These are phyloP conservation scores for Eudasyphora cyanicolor DNA, from an alignment of 2,888 invertebrate genomes.

Conservation along the genomic window DNA sequence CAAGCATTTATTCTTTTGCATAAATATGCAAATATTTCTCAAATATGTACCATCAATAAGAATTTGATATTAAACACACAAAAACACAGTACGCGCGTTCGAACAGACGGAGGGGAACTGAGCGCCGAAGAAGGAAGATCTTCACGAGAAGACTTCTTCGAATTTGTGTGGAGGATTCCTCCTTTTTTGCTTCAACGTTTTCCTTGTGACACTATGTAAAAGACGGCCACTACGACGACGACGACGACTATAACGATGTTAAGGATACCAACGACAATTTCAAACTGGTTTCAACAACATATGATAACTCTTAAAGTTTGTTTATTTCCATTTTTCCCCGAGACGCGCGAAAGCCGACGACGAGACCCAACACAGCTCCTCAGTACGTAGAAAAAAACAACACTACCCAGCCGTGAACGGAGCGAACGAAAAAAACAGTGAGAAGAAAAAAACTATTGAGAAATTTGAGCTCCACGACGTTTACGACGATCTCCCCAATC, in stretches of 20 bases:
- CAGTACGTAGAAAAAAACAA: background rate
- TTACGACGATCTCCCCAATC: constrained; percentile 29
- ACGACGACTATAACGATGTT: constrained; percentile 12
- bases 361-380: background rate
- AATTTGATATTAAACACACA: no score
- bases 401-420: background rate
- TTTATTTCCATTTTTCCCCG: constrained; percentile 11
- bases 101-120: background rate
- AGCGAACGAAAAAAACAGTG: background rate
- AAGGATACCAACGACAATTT: constrained; percentile 32
- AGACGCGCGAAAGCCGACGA: constrained; percentile 31
- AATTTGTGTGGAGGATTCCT: background rate
- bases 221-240: background rate
- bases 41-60: background rate
- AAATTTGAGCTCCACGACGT: constrained; percentile 17
- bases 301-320: constrained; percentile 25
- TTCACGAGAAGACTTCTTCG: background rate
- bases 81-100: background rate
- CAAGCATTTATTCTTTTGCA: background rate
- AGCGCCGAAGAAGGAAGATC: background rate
- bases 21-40: constrained; percentile 21
- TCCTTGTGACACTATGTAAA: no score
- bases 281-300: constrained; percentile 46
- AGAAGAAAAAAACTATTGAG: constrained; percentile 30
- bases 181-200: background rate